Evolutionary conservation across 2,113 vertebrate genomes (phyloP), one percentile per base, ranked within the genome.

Genomic region (Ciconia boyciana): DNA sequence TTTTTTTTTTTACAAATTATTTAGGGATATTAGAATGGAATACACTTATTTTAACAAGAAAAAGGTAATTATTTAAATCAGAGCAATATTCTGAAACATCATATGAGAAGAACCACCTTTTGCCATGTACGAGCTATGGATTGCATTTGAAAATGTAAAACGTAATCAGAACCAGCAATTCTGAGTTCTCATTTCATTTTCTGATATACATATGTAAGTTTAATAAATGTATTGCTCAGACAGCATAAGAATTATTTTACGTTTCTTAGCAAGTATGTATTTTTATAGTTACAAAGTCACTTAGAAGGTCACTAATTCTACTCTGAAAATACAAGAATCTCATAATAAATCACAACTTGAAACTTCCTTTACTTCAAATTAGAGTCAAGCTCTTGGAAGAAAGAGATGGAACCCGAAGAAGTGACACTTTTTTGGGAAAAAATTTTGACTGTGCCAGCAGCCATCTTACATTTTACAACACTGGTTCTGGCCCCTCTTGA

Each of bases 61-160:
- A 80, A 89, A 31, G 3, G 51, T 16, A 57, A 8, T 62, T 49
- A 55, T 58, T 97, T 94, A 85, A 64, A 90, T 95, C 85, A 89
- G 54, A 74, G 57, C 17, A 93, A 69, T 64, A 89, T 96, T 85
- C 74, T 70, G 79, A 52, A 46, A 86, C 16, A n/a, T 72, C 32
- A 68, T 69, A 91, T 49, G 69, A 96, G 77, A 87, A 79, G n/a
- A 82, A 72, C 11, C 14, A 54, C 13, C 41, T 77, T 90, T 76
- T 90, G 36, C 61, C 34, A 62, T 43, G 18, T 20, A 32, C 43
- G 69, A 90, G 44, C 39, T 52, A 83, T 65, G 31, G 96, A 91
- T 89, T 91, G 29, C 20, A 83, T 78, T 58, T 93, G 81, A 87
- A 95, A 93, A 90, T 58, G 24, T 11, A 96, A 96, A 94, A 76